Conservation (phyloP, 1,140 invertebrate genomes). For the Centruroides sculpturatus region DNA sequence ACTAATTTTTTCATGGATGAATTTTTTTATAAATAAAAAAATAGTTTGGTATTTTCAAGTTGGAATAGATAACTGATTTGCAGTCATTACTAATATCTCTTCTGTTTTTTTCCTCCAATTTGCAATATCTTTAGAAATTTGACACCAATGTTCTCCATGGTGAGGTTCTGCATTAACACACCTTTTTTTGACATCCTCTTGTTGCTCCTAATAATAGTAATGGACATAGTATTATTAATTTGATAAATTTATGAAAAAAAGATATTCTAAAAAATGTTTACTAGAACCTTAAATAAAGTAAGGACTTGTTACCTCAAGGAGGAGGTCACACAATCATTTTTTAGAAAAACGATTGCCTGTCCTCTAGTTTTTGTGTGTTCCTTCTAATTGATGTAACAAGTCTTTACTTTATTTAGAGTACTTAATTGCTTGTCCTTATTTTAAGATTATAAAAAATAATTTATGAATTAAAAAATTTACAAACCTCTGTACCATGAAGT, state of each 20-base stretch:
- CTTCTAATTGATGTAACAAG: background rate
- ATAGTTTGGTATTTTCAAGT: slow-evolving; percentile 12
- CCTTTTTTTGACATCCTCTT: slow-evolving; percentile 70
- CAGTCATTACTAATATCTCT: slow-evolving; percentile 67
- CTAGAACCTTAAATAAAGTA: background rate
- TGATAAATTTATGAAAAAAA: background rate
- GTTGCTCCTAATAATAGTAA: slow-evolving; percentile 44
- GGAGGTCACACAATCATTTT: background rate
- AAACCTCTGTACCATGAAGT: slow-evolving; percentile 70
- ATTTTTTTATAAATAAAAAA: too few relatives aligned
- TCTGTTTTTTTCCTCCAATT: slow-evolving; percentile 88
- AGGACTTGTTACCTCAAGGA: too few relatives aligned
- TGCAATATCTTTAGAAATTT: slow-evolving; percentile 79
- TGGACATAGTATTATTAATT: background rate
- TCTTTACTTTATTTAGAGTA: too few relatives aligned
- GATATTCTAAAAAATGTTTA: background rate
- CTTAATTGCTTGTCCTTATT: too few relatives aligned
- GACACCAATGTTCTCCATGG: slow-evolving; percentile 93
- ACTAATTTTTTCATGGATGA: too few relatives aligned
- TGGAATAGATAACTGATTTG: slow-evolving; percentile 66
- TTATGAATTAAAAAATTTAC: background rate
- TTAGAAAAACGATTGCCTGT: background rate
- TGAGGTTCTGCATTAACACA: slow-evolving; percentile 86
- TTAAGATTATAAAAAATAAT: background rate
- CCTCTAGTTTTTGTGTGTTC: background rate